These are phyloP conservation scores for Arvicola amphibius DNA, from an alignment of 2,797 vertebrate species.

Conservation along the genomic window DNA sequence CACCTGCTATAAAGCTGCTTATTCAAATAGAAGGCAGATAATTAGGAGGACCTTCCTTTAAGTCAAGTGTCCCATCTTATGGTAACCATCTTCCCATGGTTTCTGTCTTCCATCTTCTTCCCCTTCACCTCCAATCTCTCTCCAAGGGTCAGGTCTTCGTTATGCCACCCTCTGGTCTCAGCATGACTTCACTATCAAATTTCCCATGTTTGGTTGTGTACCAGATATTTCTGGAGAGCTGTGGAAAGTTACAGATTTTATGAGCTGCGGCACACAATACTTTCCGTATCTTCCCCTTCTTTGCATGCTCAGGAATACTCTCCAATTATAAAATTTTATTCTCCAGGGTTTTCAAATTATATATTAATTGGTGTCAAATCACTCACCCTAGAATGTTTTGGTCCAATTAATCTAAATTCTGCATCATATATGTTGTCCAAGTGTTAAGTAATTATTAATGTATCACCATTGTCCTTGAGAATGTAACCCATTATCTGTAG, in stretches of 20 bases:
- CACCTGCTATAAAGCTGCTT: not conserved
- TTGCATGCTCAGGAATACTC: not conserved
- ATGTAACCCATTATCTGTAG: not conserved
- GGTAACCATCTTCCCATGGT: not conserved
- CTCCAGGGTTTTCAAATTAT: not conserved
- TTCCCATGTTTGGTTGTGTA: not conserved
- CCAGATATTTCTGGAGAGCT: not conserved
- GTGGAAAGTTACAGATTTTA: conserved; percentile 35
- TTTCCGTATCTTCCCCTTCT: not conserved
- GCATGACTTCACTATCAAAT: not conserved
- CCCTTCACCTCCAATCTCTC: not conserved
- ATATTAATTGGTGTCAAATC: not conserved
- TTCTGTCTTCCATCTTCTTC: not conserved
- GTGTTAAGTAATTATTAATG: not conserved
- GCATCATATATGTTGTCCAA: not conserved
- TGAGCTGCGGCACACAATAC: not conserved
- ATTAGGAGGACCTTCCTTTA: not conserved
- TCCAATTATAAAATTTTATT: not conserved
- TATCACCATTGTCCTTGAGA: not conserved
- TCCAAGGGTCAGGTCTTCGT: not conserved
- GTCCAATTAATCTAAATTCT: not conserved
- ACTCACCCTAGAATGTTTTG: not conserved
- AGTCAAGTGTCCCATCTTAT: not conserved
- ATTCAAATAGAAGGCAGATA: not conserved
- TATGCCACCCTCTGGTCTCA: not conserved